Percentiles rank a stretch among this genome's conserved stretches.
phyloP scores from a whole-genome alignment of 2,797 vertebrate genomes.

The Eurystomus glaucurus region DNA sequence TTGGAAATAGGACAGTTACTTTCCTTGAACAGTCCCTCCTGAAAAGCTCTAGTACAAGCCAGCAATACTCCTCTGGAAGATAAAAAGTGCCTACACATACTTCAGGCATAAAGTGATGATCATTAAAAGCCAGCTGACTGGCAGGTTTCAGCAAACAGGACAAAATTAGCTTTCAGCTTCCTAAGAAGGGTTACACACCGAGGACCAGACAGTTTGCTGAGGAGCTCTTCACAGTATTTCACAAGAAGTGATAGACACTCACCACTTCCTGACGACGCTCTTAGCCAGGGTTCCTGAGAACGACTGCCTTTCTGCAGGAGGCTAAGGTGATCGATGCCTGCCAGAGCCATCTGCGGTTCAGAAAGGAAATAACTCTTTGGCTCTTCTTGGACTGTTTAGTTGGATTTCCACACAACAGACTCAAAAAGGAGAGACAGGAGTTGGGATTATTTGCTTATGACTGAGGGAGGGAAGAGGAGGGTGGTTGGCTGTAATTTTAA shows the following conservation, averaged over 20 bases:
- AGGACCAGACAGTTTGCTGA: not conserved
- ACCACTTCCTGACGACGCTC: not conserved
- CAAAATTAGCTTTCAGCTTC: not conserved
- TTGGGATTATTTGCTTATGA: accelerated
- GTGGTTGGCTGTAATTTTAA: not conserved
- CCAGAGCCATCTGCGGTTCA: not conserved
- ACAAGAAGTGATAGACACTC: not conserved
- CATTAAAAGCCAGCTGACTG: not conserved
- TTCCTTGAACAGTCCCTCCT: not conserved
- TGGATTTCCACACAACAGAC: not conserved
- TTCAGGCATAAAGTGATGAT: not conserved
- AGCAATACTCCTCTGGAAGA: not conserved
- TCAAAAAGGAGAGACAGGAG: not conserved
- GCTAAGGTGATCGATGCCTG: not conserved
- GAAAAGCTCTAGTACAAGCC: not conserved
- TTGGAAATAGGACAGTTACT: not conserved
- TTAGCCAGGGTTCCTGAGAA: not conserved
- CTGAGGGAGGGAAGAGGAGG: not conserved
- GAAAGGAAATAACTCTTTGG: not conserved
- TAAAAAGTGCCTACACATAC: not conserved
- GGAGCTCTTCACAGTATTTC: not conserved
- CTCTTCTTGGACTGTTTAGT: not conserved
- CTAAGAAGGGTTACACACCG: not conserved
- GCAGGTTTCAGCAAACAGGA: not conserved
- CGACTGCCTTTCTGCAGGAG: not conserved